A percentile compares a stretch with the other conserved stretches of the same genome.
phyloP scores from a whole-genome alignment of 2,888 invertebrate species.

The Diadegma fenestrale region DNA sequence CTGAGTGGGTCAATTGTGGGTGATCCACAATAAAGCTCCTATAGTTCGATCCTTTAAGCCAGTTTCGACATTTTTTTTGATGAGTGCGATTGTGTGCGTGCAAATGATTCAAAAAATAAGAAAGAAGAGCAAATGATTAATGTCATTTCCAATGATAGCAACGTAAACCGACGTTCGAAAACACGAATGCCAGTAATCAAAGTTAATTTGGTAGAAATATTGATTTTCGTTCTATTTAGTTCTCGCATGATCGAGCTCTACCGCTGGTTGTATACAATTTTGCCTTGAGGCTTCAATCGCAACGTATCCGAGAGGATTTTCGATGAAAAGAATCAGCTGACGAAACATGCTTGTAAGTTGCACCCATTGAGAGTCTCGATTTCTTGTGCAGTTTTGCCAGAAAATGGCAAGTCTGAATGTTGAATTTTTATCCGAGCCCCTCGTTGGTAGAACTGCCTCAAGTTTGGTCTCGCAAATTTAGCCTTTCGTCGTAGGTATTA shows the following conservation, averaged over 20 bases:
- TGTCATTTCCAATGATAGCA: background rate
- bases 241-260: background rate
- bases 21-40: too few species aligned
- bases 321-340: background rate
- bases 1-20: too few species aligned
- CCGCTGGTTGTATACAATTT: background rate
- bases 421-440: background rate
- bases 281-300: background rate
- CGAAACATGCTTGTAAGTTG: background rate
- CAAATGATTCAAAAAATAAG: too few species aligned
- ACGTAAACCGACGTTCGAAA: background rate
- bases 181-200: background rate
- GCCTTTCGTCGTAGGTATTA: conserved; percentile 75
- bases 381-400: conserved; percentile 1
- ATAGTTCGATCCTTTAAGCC: too few species aligned
- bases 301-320: background rate
- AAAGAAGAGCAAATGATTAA: too few species aligned
- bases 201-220: background rate
- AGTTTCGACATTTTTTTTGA: too few species aligned
- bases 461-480: conserved; percentile 57
- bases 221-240: background rate
- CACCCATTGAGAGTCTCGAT: background rate
- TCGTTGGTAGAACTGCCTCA: conserved; percentile 41
- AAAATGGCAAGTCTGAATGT: background rate
- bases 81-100: too few species aligned